Evolutionary conservation across 2,797 vertebrate genomes (phyloP).

Genomic region (Vultur gryphus): DNA sequence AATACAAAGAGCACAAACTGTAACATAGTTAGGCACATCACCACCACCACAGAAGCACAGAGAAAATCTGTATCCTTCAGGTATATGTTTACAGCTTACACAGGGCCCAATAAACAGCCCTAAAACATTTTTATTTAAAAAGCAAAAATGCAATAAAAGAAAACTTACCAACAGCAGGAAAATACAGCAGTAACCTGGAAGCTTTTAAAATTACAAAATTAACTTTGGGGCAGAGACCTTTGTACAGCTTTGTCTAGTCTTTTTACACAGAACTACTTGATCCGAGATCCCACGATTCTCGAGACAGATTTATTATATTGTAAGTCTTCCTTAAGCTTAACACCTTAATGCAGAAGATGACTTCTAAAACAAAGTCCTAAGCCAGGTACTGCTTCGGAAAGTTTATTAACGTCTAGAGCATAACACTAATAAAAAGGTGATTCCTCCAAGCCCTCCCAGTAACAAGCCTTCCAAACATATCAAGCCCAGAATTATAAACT

Average conservation of each 20-base stretch:
- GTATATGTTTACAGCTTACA: neutral
- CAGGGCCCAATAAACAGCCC: neutral
- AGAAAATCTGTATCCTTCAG: neutral
- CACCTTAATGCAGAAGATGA: neutral
- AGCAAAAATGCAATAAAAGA: neutral
- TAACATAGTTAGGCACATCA: too few relatives aligned
- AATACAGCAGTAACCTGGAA: neutral
- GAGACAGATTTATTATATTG: neutral
- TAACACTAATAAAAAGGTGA: neutral
- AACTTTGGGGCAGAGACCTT: neutral
- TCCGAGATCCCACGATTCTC: neutral
- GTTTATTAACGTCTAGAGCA: too few relatives aligned
- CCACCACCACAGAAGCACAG: neutral
- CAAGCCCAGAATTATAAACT: neutral
- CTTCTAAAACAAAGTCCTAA: neutral
- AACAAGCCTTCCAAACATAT: neutral
- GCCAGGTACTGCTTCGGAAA: neutral
- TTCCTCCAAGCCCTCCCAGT: neutral
- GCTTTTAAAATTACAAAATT: neutral
- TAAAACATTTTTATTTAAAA: neutral
- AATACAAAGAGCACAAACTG: too few relatives aligned
- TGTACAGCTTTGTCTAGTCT: neutral
- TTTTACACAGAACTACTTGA: too few relatives aligned
- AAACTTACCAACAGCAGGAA: neutral
- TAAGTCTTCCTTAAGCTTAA: neutral